Conservation (phyloP, 2,888 invertebrate species). For the Morinoia aosen region DNA sequence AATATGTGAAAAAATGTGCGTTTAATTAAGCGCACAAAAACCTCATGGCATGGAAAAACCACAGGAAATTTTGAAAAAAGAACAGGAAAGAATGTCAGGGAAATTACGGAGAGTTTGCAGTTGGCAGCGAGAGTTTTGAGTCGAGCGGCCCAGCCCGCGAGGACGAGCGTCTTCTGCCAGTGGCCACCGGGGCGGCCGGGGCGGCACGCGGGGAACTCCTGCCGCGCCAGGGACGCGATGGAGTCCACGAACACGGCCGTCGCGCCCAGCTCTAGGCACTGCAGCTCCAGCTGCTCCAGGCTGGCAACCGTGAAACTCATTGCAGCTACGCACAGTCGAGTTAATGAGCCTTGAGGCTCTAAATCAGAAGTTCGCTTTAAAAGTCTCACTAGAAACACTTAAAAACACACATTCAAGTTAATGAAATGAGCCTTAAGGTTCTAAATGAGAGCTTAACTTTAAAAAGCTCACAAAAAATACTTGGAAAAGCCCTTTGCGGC, state of each 20-base stretch:
- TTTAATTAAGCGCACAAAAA: too few relatives aligned
- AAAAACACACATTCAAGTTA: background rate
- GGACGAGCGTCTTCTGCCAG: constrained; percentile 24
- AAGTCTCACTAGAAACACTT: too few relatives aligned
- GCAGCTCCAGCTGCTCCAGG: constrained; percentile 56
- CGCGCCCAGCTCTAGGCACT: constrained; percentile 57
- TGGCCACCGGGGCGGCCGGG: background rate
- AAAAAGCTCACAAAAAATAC: too few relatives aligned
- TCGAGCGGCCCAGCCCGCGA: constrained; percentile 62
- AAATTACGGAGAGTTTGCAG: constrained; percentile 31
- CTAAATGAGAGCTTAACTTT: too few relatives aligned
- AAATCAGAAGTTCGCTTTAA: too few relatives aligned
- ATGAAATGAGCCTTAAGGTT: too few relatives aligned
- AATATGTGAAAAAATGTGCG: too few relatives aligned
- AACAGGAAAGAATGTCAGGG: background rate
- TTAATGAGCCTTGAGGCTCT: background rate
- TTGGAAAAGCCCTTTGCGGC: too few relatives aligned
- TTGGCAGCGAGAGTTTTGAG: constrained; percentile 59
- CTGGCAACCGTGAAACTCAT: constrained; percentile 30
- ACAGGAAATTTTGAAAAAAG: background rate
- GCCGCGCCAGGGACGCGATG: constrained; percentile 58
- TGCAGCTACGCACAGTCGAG: background rate
- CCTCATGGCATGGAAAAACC: too few relatives aligned
- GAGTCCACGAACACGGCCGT: constrained; percentile 61
- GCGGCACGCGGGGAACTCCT: constrained; percentile 51